Evolutionary conservation across 2,888 invertebrate genomes (phyloP).

Genomic region (Rosalia funebris): DNA sequence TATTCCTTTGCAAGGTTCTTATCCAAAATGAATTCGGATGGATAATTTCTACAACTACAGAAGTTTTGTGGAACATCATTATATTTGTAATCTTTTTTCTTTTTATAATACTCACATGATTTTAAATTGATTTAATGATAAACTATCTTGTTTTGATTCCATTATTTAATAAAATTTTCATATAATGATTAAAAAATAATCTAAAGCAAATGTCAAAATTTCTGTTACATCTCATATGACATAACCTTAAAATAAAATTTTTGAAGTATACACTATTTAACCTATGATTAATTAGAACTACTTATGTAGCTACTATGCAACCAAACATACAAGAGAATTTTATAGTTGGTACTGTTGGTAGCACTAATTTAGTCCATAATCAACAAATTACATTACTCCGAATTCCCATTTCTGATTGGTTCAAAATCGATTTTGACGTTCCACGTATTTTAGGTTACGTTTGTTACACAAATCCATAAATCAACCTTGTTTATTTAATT

Average conservation of each 20-base stretch:
- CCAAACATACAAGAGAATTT: too few relatives aligned
- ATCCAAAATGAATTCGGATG: slow-evolving; percentile 72
- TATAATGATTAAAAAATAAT: background rate
- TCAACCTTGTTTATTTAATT: slow-evolving; percentile 20
- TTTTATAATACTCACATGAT: background rate
- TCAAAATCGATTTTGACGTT: slow-evolving; percentile 32
- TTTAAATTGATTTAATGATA: background rate
- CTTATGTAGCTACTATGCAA: background rate
- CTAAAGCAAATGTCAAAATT: too few relatives aligned
- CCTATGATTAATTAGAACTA: background rate
- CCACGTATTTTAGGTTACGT: slow-evolving; percentile 35
- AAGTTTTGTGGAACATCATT: background rate
- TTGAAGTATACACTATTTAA: background rate
- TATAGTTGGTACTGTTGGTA: too few relatives aligned
- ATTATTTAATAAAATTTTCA: background rate
- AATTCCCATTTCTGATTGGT: slow-evolving; percentile 30
- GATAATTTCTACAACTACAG: slow-evolving; percentile 72
- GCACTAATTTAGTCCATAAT: too few relatives aligned
- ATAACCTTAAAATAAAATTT: background rate
- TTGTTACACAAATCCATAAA: slow-evolving; percentile 3
- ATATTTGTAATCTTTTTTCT: background rate
- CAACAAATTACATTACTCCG: slow-evolving; percentile 28
- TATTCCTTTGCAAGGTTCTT: slow-evolving; percentile 72
- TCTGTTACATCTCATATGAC: too few relatives aligned
- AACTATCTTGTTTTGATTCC: background rate